phyloP scores from a whole-genome alignment of 2,888 invertebrate genomes.

The Tortrix viridana region DNA sequence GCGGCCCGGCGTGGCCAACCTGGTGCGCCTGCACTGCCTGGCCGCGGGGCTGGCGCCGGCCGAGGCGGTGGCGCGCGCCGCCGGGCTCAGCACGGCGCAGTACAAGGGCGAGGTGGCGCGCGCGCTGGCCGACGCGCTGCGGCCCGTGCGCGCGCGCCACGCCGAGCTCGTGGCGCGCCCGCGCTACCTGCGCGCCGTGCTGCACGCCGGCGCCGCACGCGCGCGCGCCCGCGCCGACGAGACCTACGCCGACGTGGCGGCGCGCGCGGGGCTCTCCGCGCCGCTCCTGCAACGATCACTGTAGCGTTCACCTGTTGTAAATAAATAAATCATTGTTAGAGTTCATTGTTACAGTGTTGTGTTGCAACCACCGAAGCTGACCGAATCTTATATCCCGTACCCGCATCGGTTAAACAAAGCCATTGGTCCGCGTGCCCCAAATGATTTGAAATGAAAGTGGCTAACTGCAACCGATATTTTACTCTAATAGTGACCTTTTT shows the following conservation, averaged over 20 bases:
- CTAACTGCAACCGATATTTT: too few species aligned
- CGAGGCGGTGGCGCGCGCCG: constrained; percentile 87
- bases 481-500: too few species aligned
- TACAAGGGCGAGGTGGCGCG: constrained; percentile 71
- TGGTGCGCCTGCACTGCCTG: constrained; percentile 92
- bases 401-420: too few species aligned
- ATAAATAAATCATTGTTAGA: constrained; percentile 11
- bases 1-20: constrained; percentile 95
- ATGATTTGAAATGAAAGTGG: too few species aligned
- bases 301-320: constrained; percentile 10
- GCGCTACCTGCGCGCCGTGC: constrained; percentile 77
- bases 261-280: constrained; percentile 82
- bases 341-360: too few species aligned
- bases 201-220: constrained; percentile 86
- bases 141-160: constrained; percentile 51
- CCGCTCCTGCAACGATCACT: too few species aligned
- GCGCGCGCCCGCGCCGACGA: constrained; percentile 85
- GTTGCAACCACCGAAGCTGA: too few species aligned
- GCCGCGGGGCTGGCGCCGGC: constrained; percentile 87
- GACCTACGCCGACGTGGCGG: constrained; percentile 86
- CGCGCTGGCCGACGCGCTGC: constrained; percentile 50
- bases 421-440: too few species aligned
- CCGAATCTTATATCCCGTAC: too few species aligned
- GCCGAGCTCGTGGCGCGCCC: constrained; percentile 82
- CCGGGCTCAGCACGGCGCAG: constrained; percentile 89